Evolutionary conservation across 1,140 invertebrate species (phyloP).

Genomic region (Eriocheir sinensis): DNA sequence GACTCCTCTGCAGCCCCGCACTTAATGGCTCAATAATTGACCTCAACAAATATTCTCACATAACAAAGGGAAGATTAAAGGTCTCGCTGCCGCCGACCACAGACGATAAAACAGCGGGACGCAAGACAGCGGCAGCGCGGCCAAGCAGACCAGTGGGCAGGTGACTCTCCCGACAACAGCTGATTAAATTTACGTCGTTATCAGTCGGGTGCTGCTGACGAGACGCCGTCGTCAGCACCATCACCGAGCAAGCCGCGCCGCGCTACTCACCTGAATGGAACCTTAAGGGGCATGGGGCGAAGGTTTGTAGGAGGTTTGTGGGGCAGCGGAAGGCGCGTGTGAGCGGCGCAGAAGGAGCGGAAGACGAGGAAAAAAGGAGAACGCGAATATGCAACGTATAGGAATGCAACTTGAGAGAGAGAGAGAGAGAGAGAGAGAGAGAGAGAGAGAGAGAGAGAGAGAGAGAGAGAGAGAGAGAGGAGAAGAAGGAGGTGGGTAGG

Average conservation of each 20-base stretch:
- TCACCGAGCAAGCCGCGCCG: background rate
- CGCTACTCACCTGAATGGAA: background rate
- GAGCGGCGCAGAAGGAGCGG: background rate
- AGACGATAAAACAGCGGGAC: too few relatives aligned
- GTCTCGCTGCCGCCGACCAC: too few relatives aligned
- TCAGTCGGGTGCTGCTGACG: background rate
- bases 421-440: background rate
- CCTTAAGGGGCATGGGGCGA: background rate
- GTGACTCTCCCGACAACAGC: too few relatives aligned
- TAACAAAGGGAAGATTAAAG: too few relatives aligned
- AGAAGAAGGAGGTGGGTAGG: too few relatives aligned
- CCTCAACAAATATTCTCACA: background rate
- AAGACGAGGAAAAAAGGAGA: background rate
- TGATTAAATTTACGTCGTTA: too few relatives aligned
- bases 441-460: background rate
- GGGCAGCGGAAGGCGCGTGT: background rate
- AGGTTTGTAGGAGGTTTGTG: background rate
- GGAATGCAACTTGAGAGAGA: background rate
- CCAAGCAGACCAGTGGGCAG: too few relatives aligned
- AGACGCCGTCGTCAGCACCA: background rate
- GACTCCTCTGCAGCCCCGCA: background rate
- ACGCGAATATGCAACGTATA: background rate
- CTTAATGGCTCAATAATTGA: constrained; percentile 18
- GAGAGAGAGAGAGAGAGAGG: constrained; percentile 25
- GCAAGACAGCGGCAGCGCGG: too few relatives aligned